Conservation (phyloP, 2,888 invertebrate genomes). For the Dysmachus trigonus region DNA sequence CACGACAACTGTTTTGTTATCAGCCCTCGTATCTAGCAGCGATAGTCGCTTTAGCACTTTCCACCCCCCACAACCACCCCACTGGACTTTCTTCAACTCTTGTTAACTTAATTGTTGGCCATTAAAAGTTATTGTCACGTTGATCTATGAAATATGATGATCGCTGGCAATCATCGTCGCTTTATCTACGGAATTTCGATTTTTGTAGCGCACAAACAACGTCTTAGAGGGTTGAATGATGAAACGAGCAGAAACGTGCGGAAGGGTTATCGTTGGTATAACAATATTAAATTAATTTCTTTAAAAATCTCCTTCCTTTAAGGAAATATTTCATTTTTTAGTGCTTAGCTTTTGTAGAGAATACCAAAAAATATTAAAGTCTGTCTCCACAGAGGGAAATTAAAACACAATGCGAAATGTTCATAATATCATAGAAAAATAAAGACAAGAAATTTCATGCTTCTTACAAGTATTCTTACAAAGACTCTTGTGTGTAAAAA, state of each 20-base stretch:
- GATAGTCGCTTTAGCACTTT: not conserved
- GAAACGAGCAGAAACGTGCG: not conserved
- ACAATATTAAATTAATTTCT: not conserved
- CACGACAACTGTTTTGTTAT: not conserved
- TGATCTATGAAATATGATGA: slow-evolving; percentile 17
- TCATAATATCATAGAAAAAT: no score
- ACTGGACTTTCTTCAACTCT: slow-evolving; percentile 1
- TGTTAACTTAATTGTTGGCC: slow-evolving; percentile 27
- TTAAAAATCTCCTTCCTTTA: not conserved
- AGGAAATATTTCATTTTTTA: not conserved
- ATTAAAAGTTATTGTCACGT: slow-evolving; percentile 37
- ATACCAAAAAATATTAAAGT: no score
- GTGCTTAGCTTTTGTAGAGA: no score
- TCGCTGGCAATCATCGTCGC: not conserved
- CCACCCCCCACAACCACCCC: not conserved
- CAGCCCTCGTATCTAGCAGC: slow-evolving; percentile 5
- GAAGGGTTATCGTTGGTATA: not conserved
- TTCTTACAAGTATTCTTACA: no score
- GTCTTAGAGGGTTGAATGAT: not conserved
- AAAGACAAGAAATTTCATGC: no score
- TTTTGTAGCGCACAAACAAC: not conserved
- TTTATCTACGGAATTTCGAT: not conserved
- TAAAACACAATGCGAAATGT: no score
- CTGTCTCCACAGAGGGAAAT: no score
- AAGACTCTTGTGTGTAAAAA: no score